Evolutionary conservation across 2,797 vertebrate genomes (phyloP).

Genomic region (Lycodopsis pacificus): DNA sequence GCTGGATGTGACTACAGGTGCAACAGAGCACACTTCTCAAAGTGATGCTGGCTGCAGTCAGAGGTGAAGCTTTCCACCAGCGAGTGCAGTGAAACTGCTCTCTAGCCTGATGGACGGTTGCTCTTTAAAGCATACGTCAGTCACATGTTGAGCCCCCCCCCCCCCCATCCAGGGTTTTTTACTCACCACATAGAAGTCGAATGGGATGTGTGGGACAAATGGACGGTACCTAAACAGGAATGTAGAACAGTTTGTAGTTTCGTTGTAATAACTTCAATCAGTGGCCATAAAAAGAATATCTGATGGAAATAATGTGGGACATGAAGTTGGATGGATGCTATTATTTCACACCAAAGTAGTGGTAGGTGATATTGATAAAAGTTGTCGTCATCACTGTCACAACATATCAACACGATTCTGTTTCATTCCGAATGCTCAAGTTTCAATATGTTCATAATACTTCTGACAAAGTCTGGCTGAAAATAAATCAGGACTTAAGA

Average conservation of each 20-base stretch:
- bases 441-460: neutral
- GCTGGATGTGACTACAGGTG: neutral
- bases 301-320: neutral
- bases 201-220: constrained; percentile 97
- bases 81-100: neutral
- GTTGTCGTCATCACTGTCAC: neutral
- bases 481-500: neutral
- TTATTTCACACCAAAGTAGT: neutral
- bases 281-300: neutral
- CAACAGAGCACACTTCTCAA: neutral
- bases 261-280: neutral
- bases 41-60: neutral
- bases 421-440: neutral
- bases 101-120: neutral
- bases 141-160: neutral
- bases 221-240: constrained; percentile 90
- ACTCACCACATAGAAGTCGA: constrained; percentile 98
- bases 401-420: neutral
- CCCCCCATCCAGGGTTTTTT: neutral
- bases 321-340: neutral
- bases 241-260: neutral
- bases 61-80: neutral
- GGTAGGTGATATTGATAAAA: neutral
- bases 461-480: neutral
- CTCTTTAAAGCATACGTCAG: neutral